Percentiles rank a stretch among this genome's conserved stretches.
These are phyloP conservation scores for Archips crataeganus DNA, from an alignment of 2,888 invertebrate genomes.

Conservation along the genomic window DNA sequence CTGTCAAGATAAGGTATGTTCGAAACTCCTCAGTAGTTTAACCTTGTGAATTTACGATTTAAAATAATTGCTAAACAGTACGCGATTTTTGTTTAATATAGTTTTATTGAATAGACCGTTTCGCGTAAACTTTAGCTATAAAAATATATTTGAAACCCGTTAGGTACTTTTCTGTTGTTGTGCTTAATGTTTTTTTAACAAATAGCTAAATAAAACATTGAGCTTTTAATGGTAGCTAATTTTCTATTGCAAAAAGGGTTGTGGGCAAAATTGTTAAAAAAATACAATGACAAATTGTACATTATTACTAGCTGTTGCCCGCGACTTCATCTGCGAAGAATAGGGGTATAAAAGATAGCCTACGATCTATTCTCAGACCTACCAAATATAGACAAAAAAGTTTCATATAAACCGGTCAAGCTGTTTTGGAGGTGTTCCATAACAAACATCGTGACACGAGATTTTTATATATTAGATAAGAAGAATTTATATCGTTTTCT, in stretches of 20 bases:
- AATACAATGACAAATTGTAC: constrained; percentile 52
- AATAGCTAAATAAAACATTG: constrained; percentile 42
- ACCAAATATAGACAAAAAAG: too few relatives aligned
- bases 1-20: neutral
- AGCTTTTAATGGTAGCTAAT: constrained; percentile 53
- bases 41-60: constrained; percentile 54
- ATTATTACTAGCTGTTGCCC: too few relatives aligned
- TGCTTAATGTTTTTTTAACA: constrained; percentile 45
- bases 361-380: too few relatives aligned
- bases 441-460: too few relatives aligned
- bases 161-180: constrained; percentile 51
- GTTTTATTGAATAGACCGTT: constrained; percentile 51
- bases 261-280: constrained; percentile 50
- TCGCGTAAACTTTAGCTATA: constrained; percentile 69
- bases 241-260: constrained; percentile 62
- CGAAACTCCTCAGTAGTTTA: constrained; percentile 14
- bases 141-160: constrained; percentile 54
- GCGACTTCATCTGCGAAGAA: too few relatives aligned
- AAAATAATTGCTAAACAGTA: constrained; percentile 62
- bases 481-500: constrained; percentile 7
- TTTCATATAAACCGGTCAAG: too few relatives aligned
- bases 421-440: too few relatives aligned
- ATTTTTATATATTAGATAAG: too few relatives aligned
- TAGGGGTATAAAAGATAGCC: too few relatives aligned
- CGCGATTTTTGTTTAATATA: constrained; percentile 64